Evolutionary conservation across 2,888 invertebrate species (phyloP).

Genomic region (Oligia fasciuncula): DNA sequence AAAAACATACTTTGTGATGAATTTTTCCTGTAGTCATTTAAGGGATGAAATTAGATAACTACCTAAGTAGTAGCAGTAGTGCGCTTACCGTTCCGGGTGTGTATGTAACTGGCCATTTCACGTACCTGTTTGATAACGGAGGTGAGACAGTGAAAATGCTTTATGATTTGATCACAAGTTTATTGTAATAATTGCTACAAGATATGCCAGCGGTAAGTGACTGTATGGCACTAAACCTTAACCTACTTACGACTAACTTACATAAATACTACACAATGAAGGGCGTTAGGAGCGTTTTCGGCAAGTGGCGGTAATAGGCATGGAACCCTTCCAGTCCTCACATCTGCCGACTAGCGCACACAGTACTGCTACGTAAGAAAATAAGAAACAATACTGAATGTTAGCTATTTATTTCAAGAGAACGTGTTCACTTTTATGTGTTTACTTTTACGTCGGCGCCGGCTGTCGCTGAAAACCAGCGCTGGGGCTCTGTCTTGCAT

Average conservation of each 20-base stretch:
- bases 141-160: not conserved
- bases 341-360: not conserved
- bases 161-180: not conserved
- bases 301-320: not conserved
- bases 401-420: not conserved
- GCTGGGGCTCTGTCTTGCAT: too few species aligned
- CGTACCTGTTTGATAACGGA: not conserved
- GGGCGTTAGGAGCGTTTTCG: not conserved
- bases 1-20: not conserved
- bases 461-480: too few species aligned
- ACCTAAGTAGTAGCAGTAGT: too few species aligned
- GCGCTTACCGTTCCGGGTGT: not conserved
- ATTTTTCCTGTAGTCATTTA: not conserved
- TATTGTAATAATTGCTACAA: too few species aligned
- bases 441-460: too few species aligned
- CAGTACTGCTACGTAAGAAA: not conserved
- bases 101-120: not conserved
- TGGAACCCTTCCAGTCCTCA: not conserved
- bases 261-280: not conserved
- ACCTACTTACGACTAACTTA: not conserved
- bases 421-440: not conserved
- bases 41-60: not conserved
- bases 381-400: not conserved
- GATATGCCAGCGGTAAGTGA: too few species aligned
- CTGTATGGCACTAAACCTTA: too few species aligned